phyloP scores from a whole-genome alignment of 2,113 vertebrate species.

The Centropus unirufus region DNA sequence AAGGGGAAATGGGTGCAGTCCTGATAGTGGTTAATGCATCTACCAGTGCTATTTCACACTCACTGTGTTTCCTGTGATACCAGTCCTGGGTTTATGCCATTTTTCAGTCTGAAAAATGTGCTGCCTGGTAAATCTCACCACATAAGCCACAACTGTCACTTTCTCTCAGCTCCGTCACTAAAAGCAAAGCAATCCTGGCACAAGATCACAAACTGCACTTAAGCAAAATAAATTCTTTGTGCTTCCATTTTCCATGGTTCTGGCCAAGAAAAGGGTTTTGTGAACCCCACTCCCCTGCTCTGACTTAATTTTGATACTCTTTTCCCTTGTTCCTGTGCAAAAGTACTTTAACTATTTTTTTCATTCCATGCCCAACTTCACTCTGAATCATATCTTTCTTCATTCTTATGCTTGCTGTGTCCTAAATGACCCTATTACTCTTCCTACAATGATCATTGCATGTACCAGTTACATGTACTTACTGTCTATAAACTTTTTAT shows the following conservation, averaged over 20 bases:
- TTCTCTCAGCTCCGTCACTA: not conserved
- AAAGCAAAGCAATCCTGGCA: slow-evolving; percentile 36
- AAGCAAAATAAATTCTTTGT: slow-evolving; percentile 48
- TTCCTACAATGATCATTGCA: not conserved
- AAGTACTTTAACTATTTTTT: slow-evolving; percentile 17
- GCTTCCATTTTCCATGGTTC: slow-evolving; percentile 48
- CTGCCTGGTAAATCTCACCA: slow-evolving; percentile 26
- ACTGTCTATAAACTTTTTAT: not conserved
- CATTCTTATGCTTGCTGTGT: not conserved
- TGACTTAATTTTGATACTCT: not conserved
- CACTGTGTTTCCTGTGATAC: not conserved
- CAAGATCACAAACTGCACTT: slow-evolving; percentile 49
- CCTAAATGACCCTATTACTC: not conserved
- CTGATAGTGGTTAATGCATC: not conserved
- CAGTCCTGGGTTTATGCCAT: not conserved
- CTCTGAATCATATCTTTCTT: not conserved
- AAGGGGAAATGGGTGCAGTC: not conserved
- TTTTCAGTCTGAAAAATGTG: slow-evolving; percentile 24
- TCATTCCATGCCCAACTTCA: slow-evolving; percentile 28
- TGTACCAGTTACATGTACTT: not conserved
- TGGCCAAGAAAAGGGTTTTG: slow-evolving; percentile 42
- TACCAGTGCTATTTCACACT: not conserved
- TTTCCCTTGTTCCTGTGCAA: not conserved
- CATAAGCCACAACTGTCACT: not conserved
- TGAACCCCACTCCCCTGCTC: not conserved